Evolutionary conservation across 2,113 vertebrate genomes (phyloP), one percentile per base, ranked within the genome.

Genomic region (Trachemys scripta): DNA sequence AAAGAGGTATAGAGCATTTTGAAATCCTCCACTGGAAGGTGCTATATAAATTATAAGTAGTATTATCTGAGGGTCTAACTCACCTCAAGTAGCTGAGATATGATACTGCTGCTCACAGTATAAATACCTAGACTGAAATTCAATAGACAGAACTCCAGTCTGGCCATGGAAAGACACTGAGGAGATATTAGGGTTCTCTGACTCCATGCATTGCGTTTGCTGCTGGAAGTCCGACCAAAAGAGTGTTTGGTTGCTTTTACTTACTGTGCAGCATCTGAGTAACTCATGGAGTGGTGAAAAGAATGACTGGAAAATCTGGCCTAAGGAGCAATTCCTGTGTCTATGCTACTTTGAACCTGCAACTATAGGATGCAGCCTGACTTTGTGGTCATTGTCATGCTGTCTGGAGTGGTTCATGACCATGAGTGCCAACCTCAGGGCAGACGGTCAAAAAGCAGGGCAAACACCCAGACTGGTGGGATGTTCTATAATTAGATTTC

Each of bases 21-120:
- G 80, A 4, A 89, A 87, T 97, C 94, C 95, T 94, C 84, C 89
- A 97, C 86, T 97, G 95, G 96, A 97, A 90, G 85, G 65, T 96
- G 94, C 92, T 97, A 59, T 94, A 79, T 91, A 96, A 97, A 91
- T 96, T 92, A 92, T 31, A 65, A 86, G 83, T 81, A 80, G 90
- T 83, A 65, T 76, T 95, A 87, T 92, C 91, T 93, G 92, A 87
- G 42, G 84, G 83, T 93, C 92, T 93, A 79, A 79, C 47, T 93
- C 42, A 47, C 31, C 88, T 95, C 45, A 72, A 80, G 95, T 90
- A 90, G 79, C 87, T 93, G 78, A 87, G 93, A 49, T 87, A 96
- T 93, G 88, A 22, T 87, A 84, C 87, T 92, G 86, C 83, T 72
- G 27, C 88, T 91, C 65, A 38, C 65, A 59, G 75, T 42, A 93